phyloP scores from a whole-genome alignment of 2,888 invertebrate genomes.

The Arrhopalites spinosus region DNA sequence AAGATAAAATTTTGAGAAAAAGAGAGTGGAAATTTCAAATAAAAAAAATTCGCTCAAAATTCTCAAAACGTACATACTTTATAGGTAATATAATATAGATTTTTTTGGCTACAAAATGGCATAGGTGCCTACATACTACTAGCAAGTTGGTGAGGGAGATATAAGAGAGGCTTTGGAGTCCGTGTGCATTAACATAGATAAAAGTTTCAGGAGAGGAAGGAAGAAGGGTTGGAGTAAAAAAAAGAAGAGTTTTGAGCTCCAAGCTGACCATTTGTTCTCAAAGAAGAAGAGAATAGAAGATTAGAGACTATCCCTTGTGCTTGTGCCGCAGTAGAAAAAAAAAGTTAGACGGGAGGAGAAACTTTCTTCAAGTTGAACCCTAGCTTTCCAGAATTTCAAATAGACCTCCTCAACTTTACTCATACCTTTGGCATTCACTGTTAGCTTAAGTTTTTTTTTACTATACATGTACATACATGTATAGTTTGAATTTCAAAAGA shows the following conservation, averaged over 20 bases:
- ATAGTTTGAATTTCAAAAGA: slow-evolving; percentile 7
- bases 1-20: no score
- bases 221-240: neutral
- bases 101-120: neutral
- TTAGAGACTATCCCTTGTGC: neutral
- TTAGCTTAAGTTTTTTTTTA: no score
- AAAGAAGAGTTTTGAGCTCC: neutral
- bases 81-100: slow-evolving; percentile 19
- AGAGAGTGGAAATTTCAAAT: no score
- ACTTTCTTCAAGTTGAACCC: slow-evolving; percentile 35
- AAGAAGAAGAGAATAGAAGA: neutral
- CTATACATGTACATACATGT: no score
- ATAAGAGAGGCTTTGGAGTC: neutral
- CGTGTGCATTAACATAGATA: slow-evolving; percentile 18
- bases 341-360: slow-evolving; percentile 20
- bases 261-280: slow-evolving; percentile 28
- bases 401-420: slow-evolving; percentile 24
- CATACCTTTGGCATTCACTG: neutral
- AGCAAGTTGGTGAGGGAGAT: neutral
- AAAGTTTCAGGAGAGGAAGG: neutral
- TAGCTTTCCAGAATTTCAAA: slow-evolving; percentile 38
- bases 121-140: neutral
- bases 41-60: neutral
- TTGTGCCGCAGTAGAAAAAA: neutral
- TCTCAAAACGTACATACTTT: slow-evolving; percentile 33